Conservation (phyloP, 1,140 invertebrate genomes). For the Himalopsyche phryganea region DNA sequence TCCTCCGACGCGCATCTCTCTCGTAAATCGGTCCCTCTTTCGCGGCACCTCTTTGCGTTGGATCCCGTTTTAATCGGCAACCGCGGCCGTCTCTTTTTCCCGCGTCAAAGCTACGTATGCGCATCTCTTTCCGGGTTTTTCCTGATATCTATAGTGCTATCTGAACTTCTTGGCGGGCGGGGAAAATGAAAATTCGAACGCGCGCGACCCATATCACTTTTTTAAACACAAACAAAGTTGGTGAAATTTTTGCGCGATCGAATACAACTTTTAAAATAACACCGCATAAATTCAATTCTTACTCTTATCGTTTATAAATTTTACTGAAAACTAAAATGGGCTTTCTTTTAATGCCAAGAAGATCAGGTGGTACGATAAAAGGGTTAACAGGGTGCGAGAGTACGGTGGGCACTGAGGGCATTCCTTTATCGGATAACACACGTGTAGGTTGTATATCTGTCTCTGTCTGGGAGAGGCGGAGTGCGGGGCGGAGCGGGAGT, state of each 20-base stretch:
- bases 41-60: conserved; percentile 20
- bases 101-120: conserved; percentile 7
- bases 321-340: not conserved
- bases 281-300: no score
- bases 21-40: conserved; percentile 47
- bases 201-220: no score
- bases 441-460: conserved; percentile 25
- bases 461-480: conserved; percentile 14
- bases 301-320: no score
- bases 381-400: conserved; percentile 10
- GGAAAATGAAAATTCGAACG: conserved; percentile 11
- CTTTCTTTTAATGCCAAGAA: not conserved
- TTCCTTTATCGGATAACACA: conserved; percentile 26
- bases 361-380: conserved; percentile 5
- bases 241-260: not conserved
- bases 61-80: conserved; percentile 24
- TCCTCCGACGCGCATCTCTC: conserved; percentile 46
- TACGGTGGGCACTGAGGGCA: conserved; percentile 4
- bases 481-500: conserved; percentile 7
- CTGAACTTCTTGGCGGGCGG: conserved; percentile 25
- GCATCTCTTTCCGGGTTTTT: conserved; percentile 25
- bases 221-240: no score
- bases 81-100: conserved; percentile 17
- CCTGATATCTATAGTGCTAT: conserved; percentile 17
- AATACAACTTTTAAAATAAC: no score